Evolutionary conservation across 2,113 vertebrate species (phyloP), one percentile per base, ranked within the genome.

Genomic region (Atrichornis clamosus): DNA sequence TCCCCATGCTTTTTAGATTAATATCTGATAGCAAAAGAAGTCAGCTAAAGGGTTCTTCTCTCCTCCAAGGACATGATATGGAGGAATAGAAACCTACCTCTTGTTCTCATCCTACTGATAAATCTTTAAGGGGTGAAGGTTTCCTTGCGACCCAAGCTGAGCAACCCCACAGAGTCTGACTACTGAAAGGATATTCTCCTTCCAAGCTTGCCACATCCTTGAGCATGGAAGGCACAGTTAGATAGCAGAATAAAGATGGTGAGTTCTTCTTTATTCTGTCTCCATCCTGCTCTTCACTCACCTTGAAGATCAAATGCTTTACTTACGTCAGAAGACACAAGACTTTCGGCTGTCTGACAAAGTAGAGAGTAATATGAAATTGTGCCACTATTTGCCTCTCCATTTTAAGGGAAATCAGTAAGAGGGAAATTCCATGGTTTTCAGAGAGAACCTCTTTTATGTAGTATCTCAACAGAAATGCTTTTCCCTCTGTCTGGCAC

Each of bases 181-280:
- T 97, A 97, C 92, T 97, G 75, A 96, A 97, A 93, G 56, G 65
- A 93, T 68, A 69, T 68, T 96, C 79, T 93, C 76, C 95, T 93
- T 92, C 84, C 60, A 97, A 85, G 65, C 23, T 84, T 89, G 84
- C 47, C 82, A 93, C 1, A 1, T 73, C 85, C 81, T 84, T 18
- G 32, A 87, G 52, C 15, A 23, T 65, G 58, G 91, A 95, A 92
- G 58, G 58, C 41, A 83, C 74, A 90, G 84, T 92, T 95, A 97
- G 96, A 88, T 6, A 95, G 68, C 93, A 97, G 86, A 98, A 95
- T 79, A 97, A 97, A 92, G 82, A 80, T 42, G 42, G 62, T 70
- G 39, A 86, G 30, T 75, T 94, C 68, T 96, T 67, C 41, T 76
- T 96, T 75, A 53, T 64, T 90, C 80, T 73, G 28, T 28, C 47